Conservation (phyloP, 2,888 invertebrate genomes). For the Stegana nigrithorax region DNA sequence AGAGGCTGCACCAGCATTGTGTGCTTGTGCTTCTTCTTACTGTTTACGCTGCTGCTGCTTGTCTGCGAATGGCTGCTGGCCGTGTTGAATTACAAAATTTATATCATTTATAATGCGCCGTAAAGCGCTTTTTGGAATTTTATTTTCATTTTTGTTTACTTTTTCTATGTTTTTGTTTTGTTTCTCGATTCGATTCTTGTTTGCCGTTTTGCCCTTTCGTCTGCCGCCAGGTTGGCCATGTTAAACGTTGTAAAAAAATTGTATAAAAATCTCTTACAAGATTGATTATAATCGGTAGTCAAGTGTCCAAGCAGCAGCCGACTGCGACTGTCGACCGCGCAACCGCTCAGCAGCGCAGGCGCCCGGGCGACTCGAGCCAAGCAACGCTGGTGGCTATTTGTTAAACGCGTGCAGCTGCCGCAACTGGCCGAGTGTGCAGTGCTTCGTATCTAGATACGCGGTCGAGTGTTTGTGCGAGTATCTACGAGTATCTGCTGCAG, state of each 20-base stretch:
- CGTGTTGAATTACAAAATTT: conserved; percentile 41
- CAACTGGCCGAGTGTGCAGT: neutral
- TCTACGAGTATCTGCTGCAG: conserved; percentile 27
- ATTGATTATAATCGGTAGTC: conserved; percentile 67
- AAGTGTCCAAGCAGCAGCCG: conserved; percentile 51
- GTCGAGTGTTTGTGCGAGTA: too few species aligned
- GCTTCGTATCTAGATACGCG: neutral
- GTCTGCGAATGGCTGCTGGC: too few species aligned
- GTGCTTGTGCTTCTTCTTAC: too few species aligned
- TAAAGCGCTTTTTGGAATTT: too few species aligned
- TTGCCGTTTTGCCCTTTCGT: conserved; percentile 9
- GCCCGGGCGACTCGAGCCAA: too few species aligned
- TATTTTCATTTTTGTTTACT: conserved; percentile 11
- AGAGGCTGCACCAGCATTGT: conserved; percentile 18
- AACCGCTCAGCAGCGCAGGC: neutral
- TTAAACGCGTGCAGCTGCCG: too few species aligned
- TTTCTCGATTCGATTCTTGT: conserved; percentile 30
- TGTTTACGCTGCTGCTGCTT: too few species aligned
- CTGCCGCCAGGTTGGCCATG: conserved; percentile 24
- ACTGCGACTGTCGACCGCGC: too few species aligned
- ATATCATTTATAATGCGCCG: conserved; percentile 35
- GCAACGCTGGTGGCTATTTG: conserved; percentile 48
- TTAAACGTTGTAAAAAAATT: too few species aligned
- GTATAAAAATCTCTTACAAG: conserved; percentile 48
- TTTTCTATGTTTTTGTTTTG: conserved; percentile 26